These are phyloP conservation scores for Parambassis ranga DNA, from an alignment of 2,797 vertebrate genomes.

Conservation along the genomic window DNA sequence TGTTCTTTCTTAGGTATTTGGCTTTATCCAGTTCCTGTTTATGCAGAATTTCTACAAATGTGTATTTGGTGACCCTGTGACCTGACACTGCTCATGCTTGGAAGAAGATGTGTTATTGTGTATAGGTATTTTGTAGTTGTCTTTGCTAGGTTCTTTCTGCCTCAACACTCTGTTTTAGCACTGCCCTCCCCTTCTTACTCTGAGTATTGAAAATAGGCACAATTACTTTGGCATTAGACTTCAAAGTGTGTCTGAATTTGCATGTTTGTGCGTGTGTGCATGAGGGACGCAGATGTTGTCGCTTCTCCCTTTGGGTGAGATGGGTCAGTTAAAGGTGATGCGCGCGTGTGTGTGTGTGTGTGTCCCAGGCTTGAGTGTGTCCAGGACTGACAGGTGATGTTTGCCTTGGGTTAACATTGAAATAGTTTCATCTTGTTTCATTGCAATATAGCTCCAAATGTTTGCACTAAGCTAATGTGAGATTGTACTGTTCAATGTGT, in stretches of 20 bases:
- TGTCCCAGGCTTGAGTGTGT: slow-evolving; percentile 3
- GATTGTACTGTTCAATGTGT: neutral
- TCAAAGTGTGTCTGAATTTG: slow-evolving; percentile 1
- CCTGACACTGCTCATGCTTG: neutral
- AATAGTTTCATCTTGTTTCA: neutral
- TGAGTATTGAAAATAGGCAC: neutral
- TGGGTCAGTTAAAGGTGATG: slow-evolving; percentile 22
- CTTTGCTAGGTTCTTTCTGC: neutral
- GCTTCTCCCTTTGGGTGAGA: slow-evolving; percentile 10
- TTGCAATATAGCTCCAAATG: neutral
- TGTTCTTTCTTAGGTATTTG: neutral
- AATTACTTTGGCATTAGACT: slow-evolving; percentile 14
- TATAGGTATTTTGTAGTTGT: neutral
- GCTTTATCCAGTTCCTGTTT: neutral
- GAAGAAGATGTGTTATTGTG: neutral
- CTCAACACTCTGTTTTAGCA: neutral
- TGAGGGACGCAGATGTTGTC: slow-evolving; percentile 22
- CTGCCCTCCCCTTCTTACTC: neutral
- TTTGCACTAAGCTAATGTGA: neutral
- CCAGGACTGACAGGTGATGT: neutral
- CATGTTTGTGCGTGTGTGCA: neutral
- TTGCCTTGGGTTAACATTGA: slow-evolving; percentile 10
- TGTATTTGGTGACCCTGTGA: neutral
- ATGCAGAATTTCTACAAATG: neutral
- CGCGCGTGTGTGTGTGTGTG: neutral